Evolutionary conservation across 1,140 invertebrate genomes (phyloP).

Genomic region (Sarcophaga bullata): DNA sequence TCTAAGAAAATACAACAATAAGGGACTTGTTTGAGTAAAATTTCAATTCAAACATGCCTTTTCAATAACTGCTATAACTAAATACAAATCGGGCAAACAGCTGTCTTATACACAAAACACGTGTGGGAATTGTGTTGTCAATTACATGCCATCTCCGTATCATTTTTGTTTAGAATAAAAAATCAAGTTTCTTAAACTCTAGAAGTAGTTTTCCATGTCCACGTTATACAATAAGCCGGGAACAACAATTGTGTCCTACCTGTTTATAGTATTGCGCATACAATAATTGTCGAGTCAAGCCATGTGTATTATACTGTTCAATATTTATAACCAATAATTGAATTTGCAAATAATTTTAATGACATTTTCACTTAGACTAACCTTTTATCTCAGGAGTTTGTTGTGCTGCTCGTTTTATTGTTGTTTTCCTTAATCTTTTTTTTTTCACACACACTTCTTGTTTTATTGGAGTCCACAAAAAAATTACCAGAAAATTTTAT

Average conservation of each 20-base stretch:
- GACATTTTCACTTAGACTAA: neutral
- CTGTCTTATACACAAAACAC: neutral
- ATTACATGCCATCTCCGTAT: no score
- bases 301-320: no score
- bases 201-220: no score
- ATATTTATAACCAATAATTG: no score
- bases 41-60: neutral
- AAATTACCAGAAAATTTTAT: neutral
- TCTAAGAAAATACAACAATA: no score
- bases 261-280: no score
- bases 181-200: no score
- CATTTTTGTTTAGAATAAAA: no score
- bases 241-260: no score
- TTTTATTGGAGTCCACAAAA: slow-evolving; percentile 7
- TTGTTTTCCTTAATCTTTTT: neutral
- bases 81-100: neutral
- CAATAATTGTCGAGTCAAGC: no score
- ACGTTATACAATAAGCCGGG: no score
- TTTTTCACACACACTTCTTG: slow-evolving; percentile 4
- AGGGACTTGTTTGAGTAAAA: neutral
- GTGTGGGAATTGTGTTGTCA: neutral
- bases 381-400: neutral
- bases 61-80: slow-evolving; percentile 5
- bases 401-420: neutral
- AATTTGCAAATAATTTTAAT: no score